A percentile compares a stretch with the other conserved stretches of the same genome.
phyloP scores from a whole-genome alignment of 2,797 vertebrate species.

The Semotilus atromaculatus region DNA sequence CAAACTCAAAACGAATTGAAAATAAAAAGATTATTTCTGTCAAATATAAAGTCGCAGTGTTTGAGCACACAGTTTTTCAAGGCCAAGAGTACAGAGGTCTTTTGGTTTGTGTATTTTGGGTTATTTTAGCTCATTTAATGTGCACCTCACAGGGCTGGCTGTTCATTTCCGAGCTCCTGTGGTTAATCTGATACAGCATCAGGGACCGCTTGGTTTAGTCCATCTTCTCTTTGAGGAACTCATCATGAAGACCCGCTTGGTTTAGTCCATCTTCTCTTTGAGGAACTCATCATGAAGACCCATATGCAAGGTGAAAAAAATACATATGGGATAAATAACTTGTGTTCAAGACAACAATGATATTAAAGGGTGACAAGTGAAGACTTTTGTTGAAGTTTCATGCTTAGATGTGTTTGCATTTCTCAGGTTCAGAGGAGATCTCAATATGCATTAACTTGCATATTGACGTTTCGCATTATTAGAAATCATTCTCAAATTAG shows the following conservation, averaged over 20 bases:
- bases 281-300: background rate
- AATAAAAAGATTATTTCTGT: constrained; percentile 20
- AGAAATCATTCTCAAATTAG: background rate
- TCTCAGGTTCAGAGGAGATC: background rate
- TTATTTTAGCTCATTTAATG: background rate
- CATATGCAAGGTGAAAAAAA: background rate
- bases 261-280: background rate
- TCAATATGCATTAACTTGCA: background rate
- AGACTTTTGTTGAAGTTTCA: background rate
- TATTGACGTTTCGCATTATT: background rate
- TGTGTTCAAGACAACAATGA: background rate
- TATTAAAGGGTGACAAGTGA: background rate
- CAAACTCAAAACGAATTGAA: constrained; percentile 2
- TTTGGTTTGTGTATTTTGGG: background rate
- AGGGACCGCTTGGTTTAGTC: background rate
- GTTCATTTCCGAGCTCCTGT: background rate
- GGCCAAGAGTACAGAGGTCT: background rate
- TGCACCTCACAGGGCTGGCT: background rate
- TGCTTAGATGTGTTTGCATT: background rate
- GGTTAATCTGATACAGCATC: background rate
- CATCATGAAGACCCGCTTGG: too few relatives aligned
- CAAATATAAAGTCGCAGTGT: constrained; percentile 10
- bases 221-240: background rate
- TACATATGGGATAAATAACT: background rate
- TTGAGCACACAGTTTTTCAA: background rate